A percentile compares a stretch with the other conserved stretches of the same genome.
phyloP scores from a whole-genome alignment of 2,113 vertebrate genomes.

The Phaethornis superciliosus region DNA sequence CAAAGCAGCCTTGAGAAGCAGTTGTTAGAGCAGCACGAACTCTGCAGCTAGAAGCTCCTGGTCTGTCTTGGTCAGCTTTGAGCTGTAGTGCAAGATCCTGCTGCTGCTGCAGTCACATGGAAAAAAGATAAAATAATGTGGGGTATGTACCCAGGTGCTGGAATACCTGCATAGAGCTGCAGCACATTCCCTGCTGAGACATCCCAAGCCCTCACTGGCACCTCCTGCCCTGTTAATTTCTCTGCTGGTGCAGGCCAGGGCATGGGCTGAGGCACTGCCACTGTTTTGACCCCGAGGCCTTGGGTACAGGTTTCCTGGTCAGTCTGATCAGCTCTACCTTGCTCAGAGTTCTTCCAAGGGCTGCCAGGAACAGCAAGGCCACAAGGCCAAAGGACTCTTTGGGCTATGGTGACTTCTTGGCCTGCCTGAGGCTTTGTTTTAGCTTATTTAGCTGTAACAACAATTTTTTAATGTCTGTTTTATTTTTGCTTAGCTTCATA shows the following conservation, averaged over 20 bases:
- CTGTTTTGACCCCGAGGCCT: background rate
- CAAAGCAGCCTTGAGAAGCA: background rate
- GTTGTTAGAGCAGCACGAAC: background rate
- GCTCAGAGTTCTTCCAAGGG: background rate
- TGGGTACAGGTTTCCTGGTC: background rate
- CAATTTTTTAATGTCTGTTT: background rate
- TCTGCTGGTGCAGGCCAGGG: background rate
- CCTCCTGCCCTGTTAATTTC: background rate
- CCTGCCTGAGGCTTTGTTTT: background rate
- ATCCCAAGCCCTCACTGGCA: background rate
- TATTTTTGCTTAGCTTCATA: conserved; percentile 7
- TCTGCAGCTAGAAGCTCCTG: background rate
- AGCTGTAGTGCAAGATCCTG: background rate
- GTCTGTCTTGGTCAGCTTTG: background rate
- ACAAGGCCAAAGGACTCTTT: background rate
- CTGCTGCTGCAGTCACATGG: background rate
- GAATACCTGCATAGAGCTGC: background rate
- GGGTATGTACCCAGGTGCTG: background rate
- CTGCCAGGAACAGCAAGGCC: background rate
- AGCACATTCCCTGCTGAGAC: background rate
- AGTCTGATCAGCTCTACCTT: background rate
- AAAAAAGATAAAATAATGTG: background rate
- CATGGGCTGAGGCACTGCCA: background rate
- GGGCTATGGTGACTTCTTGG: background rate
- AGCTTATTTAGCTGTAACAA: background rate